These are phyloP conservation scores for Toxotes chatareus DNA, from an alignment of 2,113 vertebrate species.

Conservation along the genomic window DNA sequence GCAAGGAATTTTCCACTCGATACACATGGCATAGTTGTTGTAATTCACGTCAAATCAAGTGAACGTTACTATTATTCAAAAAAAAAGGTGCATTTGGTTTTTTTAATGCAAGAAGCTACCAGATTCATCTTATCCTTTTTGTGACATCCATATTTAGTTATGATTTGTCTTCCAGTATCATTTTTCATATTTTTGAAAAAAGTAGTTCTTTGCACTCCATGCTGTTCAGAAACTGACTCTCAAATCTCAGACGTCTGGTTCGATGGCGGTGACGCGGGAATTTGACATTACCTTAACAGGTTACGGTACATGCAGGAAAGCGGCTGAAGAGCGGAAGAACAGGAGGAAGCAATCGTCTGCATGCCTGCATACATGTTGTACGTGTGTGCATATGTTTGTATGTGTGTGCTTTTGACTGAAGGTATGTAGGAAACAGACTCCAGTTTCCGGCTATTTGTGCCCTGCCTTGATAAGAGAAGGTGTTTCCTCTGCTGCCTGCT, in stretches of 20 bases:
- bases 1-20: conserved; percentile 22
- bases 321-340: background rate
- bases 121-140: background rate
- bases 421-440: conserved; percentile 66
- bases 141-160: conserved; percentile 3
- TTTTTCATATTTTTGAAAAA: background rate
- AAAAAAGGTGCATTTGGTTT: no score
- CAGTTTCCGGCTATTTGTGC: conserved; percentile 72
- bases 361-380: background rate
- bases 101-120: background rate
- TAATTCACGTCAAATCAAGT: no score
- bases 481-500: conserved; percentile 78
- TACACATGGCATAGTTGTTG: background rate
- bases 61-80: no score
- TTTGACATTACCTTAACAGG: background rate
- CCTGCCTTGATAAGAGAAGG: conserved; percentile 80
- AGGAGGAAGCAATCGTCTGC: conserved; percentile 33
- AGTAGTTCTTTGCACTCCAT: background rate
- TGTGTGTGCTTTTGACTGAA: conserved; percentile 12
- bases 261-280: background rate
- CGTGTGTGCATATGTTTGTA: conserved; percentile 22
- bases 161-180: background rate
- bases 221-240: background rate
- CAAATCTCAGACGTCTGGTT: background rate
- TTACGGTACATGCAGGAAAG: background rate